Percentiles rank a stretch among this genome's conserved stretches.
Evolutionary conservation across 1,140 invertebrate species (phyloP).

Genomic region (Drosophila malerkotliana): DNA sequence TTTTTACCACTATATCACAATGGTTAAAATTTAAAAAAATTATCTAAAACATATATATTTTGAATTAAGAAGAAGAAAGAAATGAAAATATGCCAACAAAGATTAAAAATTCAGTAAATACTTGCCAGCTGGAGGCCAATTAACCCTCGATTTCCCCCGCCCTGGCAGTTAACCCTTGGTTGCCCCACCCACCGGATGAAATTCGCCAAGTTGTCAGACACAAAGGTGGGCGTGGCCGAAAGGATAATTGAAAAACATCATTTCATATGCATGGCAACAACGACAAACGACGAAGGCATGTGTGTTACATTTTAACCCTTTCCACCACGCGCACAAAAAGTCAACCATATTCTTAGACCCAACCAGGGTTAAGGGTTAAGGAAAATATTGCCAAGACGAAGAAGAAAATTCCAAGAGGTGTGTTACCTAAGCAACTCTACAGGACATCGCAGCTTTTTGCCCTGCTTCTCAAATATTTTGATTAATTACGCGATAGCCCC

Average conservation of each 20-base stretch:
- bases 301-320: conserved; percentile 20
- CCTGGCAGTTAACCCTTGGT: conserved; percentile 1
- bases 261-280: conserved; percentile 64
- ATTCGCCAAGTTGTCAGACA: conserved; percentile 57
- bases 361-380: conserved; percentile 29
- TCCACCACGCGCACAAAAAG: too few species aligned
- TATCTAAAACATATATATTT: not conserved
- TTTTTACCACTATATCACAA: too few species aligned
- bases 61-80: not conserved
- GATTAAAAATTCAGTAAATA: conserved; percentile 12
- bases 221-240: conserved; percentile 58
- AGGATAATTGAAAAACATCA: conserved; percentile 73
- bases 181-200: not conserved
- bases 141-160: conserved; percentile 35
- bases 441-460: conserved; percentile 26
- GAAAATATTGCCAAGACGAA: conserved; percentile 45
- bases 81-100: not conserved
- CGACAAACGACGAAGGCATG: conserved; percentile 17
- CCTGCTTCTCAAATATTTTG: conserved; percentile 61
- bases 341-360: not conserved
- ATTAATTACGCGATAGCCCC: conserved; percentile 62
- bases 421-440: conserved; percentile 46
- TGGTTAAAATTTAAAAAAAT: not conserved
- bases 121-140: conserved; percentile 50
- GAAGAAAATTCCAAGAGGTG: conserved; percentile 69